Evolutionary conservation across 2,888 invertebrate species (phyloP).

Genomic region (Lepas anatifera): DNA sequence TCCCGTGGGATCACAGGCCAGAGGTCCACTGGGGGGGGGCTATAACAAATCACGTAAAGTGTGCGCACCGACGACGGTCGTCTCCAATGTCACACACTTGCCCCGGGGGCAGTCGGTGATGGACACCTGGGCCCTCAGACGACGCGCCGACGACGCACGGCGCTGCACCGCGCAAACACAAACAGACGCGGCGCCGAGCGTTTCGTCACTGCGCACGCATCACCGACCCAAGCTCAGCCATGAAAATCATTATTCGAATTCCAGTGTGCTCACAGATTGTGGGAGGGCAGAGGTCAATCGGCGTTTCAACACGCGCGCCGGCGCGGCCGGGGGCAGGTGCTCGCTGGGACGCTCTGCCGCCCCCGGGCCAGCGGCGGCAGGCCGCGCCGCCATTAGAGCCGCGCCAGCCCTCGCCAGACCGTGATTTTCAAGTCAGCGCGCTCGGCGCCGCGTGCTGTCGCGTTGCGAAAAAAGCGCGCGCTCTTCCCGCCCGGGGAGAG

Average conservation of each 20-base stretch:
- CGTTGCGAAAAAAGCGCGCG: background rate
- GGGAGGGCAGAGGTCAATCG: background rate
- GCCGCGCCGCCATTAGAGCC: background rate
- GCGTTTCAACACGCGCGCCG: background rate
- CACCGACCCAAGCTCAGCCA: background rate
- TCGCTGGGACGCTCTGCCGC: background rate
- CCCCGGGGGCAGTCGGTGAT: no score
- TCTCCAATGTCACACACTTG: no score
- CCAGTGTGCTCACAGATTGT: background rate
- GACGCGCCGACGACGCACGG: background rate
- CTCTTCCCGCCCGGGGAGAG: no score
- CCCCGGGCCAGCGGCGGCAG: background rate
- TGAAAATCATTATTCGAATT: background rate
- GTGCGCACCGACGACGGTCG: no score
- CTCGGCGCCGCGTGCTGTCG: background rate
- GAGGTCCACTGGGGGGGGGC: no score
- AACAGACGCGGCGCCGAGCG: background rate
- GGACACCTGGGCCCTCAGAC: background rate
- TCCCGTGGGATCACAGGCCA: no score
- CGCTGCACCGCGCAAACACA: background rate
- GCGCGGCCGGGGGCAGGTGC: no score
- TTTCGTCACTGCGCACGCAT: background rate
- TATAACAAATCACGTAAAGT: no score
- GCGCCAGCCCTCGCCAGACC: background rate
- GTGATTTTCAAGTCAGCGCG: background rate